Base-by-base conservation (phyloP, 2,797 vertebrate species). In the Leptoclinus maculatus region DNA sequence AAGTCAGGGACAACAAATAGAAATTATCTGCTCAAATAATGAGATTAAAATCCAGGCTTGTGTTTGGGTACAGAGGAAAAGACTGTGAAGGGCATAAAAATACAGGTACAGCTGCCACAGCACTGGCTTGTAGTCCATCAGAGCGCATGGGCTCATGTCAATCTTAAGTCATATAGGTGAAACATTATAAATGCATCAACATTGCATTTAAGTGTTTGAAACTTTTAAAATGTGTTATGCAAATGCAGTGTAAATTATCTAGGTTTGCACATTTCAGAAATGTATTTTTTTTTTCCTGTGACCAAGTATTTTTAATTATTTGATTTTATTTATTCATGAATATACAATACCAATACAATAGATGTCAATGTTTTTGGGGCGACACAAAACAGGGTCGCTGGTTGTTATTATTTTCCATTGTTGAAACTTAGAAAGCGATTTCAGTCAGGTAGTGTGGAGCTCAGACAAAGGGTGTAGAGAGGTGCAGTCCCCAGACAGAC, bases 1-100 rank as follows among this genome's bases (percentile, higher is more conserved):
- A 84, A 88, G 83, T 87, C 74, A 84, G 54, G 79, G 77, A 86
- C 75, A 88, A 88, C 83, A 92, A 89, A 88, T 71, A 84, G 41
- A 80, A 84, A 83, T 86, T 76, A 88, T 88, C 81, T 82, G 67
- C 83, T 83, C 65, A 88, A 89, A 91, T 82, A 91, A 80, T 69
- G 62, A 27, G 14, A 74, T 79, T 56, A 43, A 77, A 78, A 83
- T 59, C 11, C 63, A 63, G 76, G n/a, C 51, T 51, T 68, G 71
- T 75, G 70, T 67, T 74, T 39, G n/a, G 65, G 41, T 58, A 53
- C 64, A 65, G 74, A 76, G 63, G 74, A 36, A 27, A 71, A n/a
- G 45, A 45, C 25, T 34, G 62, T 0, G 17, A 67, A 49, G 39
- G 41, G 73, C 36, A 82, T 71, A 66, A 25, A 79, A 57, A 67